Evolutionary conservation across 2,797 vertebrate species (phyloP).

Genomic region (Gymnocypris eckloni): DNA sequence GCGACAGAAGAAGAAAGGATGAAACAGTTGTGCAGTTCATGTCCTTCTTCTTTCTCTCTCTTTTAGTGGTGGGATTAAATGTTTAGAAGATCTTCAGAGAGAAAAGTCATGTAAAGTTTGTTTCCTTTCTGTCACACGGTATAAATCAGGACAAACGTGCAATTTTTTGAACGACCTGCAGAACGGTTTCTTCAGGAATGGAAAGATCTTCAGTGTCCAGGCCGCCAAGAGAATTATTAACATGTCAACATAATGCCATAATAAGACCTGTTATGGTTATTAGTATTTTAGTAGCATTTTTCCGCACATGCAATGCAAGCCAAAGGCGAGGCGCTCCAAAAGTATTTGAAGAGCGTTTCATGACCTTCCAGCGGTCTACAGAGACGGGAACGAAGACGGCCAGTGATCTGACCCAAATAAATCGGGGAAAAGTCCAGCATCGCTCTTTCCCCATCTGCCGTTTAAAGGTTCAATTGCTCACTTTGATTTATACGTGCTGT

Average conservation of each 20-base stretch:
- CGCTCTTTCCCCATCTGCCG: conserved; percentile 56
- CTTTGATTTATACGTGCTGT: conserved; percentile 64
- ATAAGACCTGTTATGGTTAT: conserved; percentile 17
- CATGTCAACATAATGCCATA: conserved; percentile 15
- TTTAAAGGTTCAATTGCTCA: conserved; percentile 53
- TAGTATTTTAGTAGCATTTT: conserved; percentile 14
- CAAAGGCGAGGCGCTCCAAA: neutral
- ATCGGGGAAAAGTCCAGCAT: conserved; percentile 51
- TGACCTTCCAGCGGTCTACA: conserved; percentile 23
- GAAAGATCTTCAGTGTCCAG: neutral
- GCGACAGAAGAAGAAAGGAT: conserved; percentile 46
- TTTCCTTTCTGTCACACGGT: conserved; percentile 35
- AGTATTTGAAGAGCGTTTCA: conserved; percentile 10
- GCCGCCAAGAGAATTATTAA: neutral
- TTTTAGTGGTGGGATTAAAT: conserved; percentile 28
- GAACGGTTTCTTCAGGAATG: neutral
- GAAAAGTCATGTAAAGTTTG: conserved; percentile 30
- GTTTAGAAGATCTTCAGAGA: conserved; percentile 38
- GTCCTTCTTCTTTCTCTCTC: neutral
- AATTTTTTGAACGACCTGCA: neutral
- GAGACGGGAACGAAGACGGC: conserved; percentile 23
- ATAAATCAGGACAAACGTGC: conserved; percentile 33
- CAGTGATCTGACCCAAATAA: conserved; percentile 60
- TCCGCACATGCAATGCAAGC: neutral
- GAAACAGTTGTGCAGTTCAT: conserved; percentile 23